Evolutionary conservation across 2,113 vertebrate species (phyloP).

Genomic region (Menura novaehollandiae): DNA sequence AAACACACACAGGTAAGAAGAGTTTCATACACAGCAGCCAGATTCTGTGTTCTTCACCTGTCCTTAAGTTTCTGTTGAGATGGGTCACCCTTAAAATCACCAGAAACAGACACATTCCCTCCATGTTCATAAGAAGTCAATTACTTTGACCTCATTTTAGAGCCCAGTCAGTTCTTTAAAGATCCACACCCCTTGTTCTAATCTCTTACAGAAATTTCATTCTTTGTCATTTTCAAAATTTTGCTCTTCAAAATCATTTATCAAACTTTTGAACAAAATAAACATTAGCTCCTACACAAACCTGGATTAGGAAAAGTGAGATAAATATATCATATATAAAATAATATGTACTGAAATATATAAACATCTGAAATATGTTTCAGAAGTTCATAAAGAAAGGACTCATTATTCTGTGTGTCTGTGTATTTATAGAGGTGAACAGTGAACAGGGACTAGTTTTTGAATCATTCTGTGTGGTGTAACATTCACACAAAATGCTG

Average conservation of each 20-base stretch:
- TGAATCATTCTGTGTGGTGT: not conserved
- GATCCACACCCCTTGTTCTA: not conserved
- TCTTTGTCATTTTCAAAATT: not conserved
- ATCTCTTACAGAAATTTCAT: not conserved
- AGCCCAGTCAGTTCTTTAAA: not conserved
- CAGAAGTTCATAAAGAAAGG: not conserved
- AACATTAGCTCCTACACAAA: not conserved
- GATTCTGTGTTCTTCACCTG: not conserved
- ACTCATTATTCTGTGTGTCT: not conserved
- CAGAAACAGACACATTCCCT: not conserved
- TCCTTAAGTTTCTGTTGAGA: not conserved
- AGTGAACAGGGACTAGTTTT: not conserved
- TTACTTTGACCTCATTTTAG: not conserved
- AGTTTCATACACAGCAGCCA: not conserved
- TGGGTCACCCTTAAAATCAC: not conserved
- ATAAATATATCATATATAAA: not conserved
- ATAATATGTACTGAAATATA: not conserved
- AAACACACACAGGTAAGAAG: not conserved
- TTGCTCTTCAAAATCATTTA: not conserved
- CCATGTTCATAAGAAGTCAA: not conserved
- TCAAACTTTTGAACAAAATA: not conserved
- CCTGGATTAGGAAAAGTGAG: not conserved
- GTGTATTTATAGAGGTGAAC: not conserved
- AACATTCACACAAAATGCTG: not conserved
- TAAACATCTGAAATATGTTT: not conserved